A percentile compares a stretch with the other conserved stretches of the same genome.
Evolutionary conservation across 2,797 vertebrate species (phyloP).

Genomic region (Hyperoplus lanceolatus): DNA sequence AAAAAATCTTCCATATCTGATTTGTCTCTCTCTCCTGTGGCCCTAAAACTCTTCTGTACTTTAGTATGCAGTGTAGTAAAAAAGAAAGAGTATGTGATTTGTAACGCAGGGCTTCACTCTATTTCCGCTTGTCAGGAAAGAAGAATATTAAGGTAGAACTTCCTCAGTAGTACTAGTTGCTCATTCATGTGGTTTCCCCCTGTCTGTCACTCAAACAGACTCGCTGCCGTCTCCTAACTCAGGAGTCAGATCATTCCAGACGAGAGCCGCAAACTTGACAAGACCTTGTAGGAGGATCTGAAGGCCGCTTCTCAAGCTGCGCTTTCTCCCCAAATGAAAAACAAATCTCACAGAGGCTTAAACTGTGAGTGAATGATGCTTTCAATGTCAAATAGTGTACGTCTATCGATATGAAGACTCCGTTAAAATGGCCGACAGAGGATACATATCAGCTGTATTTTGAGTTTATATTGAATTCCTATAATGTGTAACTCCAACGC

Average conservation of each 20-base stretch:
- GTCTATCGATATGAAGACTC: neutral
- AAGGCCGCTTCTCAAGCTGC: neutral
- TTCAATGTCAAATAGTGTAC: neutral
- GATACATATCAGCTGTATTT: neutral
- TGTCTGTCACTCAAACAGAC: neutral
- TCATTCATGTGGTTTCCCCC: neutral
- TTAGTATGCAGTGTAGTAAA: too few relatives aligned
- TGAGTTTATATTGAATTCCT: too few relatives aligned
- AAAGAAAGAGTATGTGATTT: too few relatives aligned
- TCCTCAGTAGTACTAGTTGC: neutral
- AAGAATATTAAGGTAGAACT: too few relatives aligned
- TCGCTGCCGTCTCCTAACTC: too few relatives aligned
- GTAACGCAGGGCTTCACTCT: too few relatives aligned
- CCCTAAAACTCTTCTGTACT: too few relatives aligned
- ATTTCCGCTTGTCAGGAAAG: too few relatives aligned
- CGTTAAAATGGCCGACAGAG: neutral
- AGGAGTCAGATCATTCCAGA: neutral
- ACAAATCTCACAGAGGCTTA: neutral
- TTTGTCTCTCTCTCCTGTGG: too few relatives aligned
- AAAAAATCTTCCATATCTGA: too few relatives aligned
- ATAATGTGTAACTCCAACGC: too few relatives aligned
- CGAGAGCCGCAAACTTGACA: neutral
- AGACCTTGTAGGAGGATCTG: neutral
- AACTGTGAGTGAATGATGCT: neutral
- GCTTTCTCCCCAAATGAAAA: neutral